Evolutionary conservation across 2,113 vertebrate genomes (phyloP), one percentile per base, ranked within the genome.

Genomic region (Emydocephalus ijimae): DNA sequence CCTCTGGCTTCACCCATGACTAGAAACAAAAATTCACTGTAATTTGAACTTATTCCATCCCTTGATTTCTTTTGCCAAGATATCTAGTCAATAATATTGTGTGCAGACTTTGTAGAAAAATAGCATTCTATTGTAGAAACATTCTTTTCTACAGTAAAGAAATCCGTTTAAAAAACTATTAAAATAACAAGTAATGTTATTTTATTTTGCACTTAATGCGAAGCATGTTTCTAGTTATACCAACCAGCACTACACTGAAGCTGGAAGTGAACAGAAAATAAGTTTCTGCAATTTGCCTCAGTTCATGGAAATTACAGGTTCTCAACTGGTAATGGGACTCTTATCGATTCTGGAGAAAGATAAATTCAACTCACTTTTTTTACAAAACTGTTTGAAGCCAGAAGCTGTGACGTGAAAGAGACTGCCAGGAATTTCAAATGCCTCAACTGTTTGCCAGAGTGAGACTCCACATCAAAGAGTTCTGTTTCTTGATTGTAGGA

Each of bases 371-470:
- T 94, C 96, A 99, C 99, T 98, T 99, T 99, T 91, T 96, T 97
- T 48, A 99, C 97, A 97, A 99, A 99, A 92, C 92, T 95, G 91
- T 93, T 90, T 1, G 98, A 98, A 12, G 98, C 97, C 26, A 99
- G 95, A 92, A 99, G 98, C 86, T 99, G 98, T 85, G 98, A 97
- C 97, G 98, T 98, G 97, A 99, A 99, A 88, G 98, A 99, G 89
- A 99, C 97, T 0, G 98, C 98, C 87, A 99, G 95, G 96, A 98
- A 99, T 89, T 98, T 99, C 93, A 99, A 99, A 94, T 99, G 99
- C 20, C 99, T 96, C 34, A 99, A 98, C 61, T 99, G 98, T 94
- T 99, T 99, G 97, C 97, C 97, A 0, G 98, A 98, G 95, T 99
- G 98, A 59, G 97, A 91, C 1, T 99, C 98, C 61, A 98, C 91